phyloP scores from a whole-genome alignment of 2,888 invertebrate species.

The Teinopalpus imperialis region DNA sequence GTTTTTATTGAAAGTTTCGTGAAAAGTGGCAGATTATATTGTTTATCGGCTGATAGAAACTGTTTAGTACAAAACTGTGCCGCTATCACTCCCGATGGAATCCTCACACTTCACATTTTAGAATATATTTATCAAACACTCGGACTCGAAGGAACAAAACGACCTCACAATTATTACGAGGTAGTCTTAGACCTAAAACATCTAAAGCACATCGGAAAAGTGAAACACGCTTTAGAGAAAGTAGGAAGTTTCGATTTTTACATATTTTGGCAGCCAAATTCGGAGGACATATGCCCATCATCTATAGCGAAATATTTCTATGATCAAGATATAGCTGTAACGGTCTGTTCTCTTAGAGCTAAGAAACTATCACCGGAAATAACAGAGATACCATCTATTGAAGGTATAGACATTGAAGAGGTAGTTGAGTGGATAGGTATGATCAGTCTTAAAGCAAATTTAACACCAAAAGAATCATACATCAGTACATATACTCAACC shows the following conservation, averaged over 20 bases:
- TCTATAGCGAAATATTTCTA: slow-evolving; percentile 69
- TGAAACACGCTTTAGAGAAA: slow-evolving; percentile 45
- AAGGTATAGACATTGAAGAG: slow-evolving; percentile 56
- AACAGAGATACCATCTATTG: slow-evolving; percentile 51
- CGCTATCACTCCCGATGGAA: slow-evolving; percentile 62
- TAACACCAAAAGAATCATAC: slow-evolving; percentile 50
- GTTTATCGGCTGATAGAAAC: slow-evolving; percentile 52
- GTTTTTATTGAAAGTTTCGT: slow-evolving; percentile 63
- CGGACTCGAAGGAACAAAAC: slow-evolving; percentile 63
- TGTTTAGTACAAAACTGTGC: slow-evolving; percentile 63
- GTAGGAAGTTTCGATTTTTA: slow-evolving; percentile 54
- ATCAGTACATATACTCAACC: slow-evolving; percentile 62
- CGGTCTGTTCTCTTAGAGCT: slow-evolving; percentile 40
- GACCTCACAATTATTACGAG: slow-evolving; percentile 57
- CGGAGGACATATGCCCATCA: slow-evolving; percentile 62
- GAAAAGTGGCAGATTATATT: slow-evolving; percentile 55
- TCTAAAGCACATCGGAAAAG: slow-evolving; percentile 41
- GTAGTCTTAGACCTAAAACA: slow-evolving; percentile 54
- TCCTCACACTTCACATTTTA: slow-evolving; percentile 53
- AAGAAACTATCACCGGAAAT: slow-evolving; percentile 47
- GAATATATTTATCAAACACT: slow-evolving; percentile 63
- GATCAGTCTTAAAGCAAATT: slow-evolving; percentile 49
- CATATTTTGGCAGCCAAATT: slow-evolving; percentile 58
- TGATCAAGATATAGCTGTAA: slow-evolving; percentile 48
- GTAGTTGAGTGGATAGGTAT: slow-evolving; percentile 71